Evolutionary conservation across 2,888 invertebrate species (phyloP), one percentile per base, ranked within the genome.

Genomic region (Kryphioiulus occultus): DNA sequence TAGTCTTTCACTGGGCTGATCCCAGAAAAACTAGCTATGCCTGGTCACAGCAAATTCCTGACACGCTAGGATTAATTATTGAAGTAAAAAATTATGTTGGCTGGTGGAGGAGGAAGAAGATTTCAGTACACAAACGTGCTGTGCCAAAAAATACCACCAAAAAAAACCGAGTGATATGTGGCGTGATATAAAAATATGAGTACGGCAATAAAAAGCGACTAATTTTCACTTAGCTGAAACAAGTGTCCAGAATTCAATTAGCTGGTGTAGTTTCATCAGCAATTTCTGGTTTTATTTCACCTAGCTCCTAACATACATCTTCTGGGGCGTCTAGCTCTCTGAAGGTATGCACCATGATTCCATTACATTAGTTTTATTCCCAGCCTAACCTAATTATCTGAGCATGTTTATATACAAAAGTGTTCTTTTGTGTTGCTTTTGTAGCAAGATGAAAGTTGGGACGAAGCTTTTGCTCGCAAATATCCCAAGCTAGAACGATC

Each of bases 171-270:
- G 30, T 15, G 78, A 78, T 26, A 78, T 78, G 78, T 30, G 30
- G 30, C 78, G 30, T 78, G 78, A 17, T 78, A 30, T 78, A 78
- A 78, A 78, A 78, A 78, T 78, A 78, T 78, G 78, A 32, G 30
- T 17, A 78, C 15, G 26, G 78, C 17, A 12, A 78, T 78, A 26
- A 78, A 78, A 78, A 15, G 78, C 26, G 78, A 17, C 78, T 78
- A 78, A 78, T 78, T 78, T 78, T 78, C 78, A 78, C 78, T 78
- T 78, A 78, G 78, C 26, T 15, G 26, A 32, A 26, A 17, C 10
- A 26, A 17, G 30, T 78, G 78, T 78, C 78, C 78, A 78, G 78
- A 78, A 78, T 78, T 30, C 78, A 78, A 78, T 78, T 78, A 78
- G 30, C 17, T 30, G 78, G 78, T 30, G 78, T 30, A 30, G 26